Percentiles rank a stretch among this genome's conserved stretches.
These are phyloP conservation scores for Parotocinclus haroldoi DNA, from an alignment of 2,797 vertebrate species.

Conservation along the genomic window DNA sequence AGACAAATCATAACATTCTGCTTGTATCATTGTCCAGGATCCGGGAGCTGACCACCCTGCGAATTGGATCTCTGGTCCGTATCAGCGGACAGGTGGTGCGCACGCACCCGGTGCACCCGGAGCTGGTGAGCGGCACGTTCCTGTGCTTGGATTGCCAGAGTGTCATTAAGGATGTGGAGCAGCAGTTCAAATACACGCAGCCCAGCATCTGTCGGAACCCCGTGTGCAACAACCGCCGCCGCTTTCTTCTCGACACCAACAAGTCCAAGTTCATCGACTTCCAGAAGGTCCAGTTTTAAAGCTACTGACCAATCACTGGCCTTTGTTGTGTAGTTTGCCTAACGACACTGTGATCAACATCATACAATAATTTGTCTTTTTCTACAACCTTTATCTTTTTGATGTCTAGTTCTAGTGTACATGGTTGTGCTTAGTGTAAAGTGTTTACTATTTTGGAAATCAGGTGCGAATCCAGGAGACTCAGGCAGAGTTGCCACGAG, in stretches of 20 bases:
- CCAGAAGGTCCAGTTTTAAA: constrained; percentile 80
- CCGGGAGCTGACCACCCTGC: constrained; percentile 88
- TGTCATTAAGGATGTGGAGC: constrained; percentile 88
- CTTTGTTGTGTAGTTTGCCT: too few relatives aligned
- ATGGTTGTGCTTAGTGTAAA: background rate
- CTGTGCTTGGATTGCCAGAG: constrained; percentile 96
- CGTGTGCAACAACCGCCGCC: constrained; percentile 90
- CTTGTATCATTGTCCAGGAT: constrained; percentile 71
- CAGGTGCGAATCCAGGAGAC: constrained; percentile 98
- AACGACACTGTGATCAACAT: too few relatives aligned
- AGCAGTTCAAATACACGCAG: constrained; percentile 97
- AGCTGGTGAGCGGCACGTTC: constrained; percentile 94
- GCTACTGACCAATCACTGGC: too few relatives aligned
- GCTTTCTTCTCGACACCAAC: constrained; percentile 96
- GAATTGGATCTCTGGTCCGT: constrained; percentile 87
- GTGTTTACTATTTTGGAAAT: background rate
- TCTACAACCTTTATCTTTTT: too few relatives aligned
- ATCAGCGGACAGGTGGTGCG: constrained; percentile 97
- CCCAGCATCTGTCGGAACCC: constrained; percentile 96
- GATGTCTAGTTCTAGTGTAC: too few relatives aligned
- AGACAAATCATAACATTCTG: background rate
- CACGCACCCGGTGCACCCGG: constrained; percentile 94
- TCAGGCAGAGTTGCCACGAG: constrained; percentile 90
- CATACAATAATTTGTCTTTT: too few relatives aligned
- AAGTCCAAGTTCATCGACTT: constrained; percentile 98